Base-by-base conservation (phyloP, 2,797 vertebrate species). In the Pterois miles region DNA sequence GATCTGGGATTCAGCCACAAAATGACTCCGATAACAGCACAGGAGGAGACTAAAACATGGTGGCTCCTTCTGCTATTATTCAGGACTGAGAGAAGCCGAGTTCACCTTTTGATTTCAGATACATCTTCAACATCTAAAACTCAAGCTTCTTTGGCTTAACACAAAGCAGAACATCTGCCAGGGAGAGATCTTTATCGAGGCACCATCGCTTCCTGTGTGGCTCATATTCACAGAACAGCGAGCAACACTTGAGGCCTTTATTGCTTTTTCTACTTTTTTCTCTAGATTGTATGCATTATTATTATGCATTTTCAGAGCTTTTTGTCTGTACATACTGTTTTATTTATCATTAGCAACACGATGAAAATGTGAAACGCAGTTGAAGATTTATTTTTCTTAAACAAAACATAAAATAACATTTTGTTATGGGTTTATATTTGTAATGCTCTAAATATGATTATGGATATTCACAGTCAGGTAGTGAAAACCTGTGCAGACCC, bases 111-210 rank as follows among this genome's bases (percentile, higher is more conserved):
- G 68, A 84, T 92, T 90, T 91, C 73, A 87, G 90, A 92, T 79
- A 76, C 83, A 90, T 89, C 89, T 89, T 84, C 43, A 78, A 75
- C 74, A 88, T 92, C 86, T 84, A 69, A 43, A 90, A 66, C 76
- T 65, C n/a, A 23, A 84, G 82, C 85, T 62, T 89, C 84, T 90
- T 87, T 86, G 76, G 76, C 81, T 88, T 91, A 74, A 91, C 80
- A 93, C 86, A 91, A 89, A 93, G 86, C 86, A 88, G 85, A 90
- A 85, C 88, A 92, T 92, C 87, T 92, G 89, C 73, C 63, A 7
- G 58, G 18, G 46, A 89, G 86, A 92, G 94, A 95, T 96, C 79
- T 71, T 83, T 92, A 96, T 96, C 95, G 2, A 64, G 69, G 74
- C 84, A 94, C 81, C 76, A 80, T 85, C 58, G 70, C 91, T 95